Evolutionary conservation across 2,888 invertebrate species (phyloP).

Genomic region (Tribolium freemani): DNA sequence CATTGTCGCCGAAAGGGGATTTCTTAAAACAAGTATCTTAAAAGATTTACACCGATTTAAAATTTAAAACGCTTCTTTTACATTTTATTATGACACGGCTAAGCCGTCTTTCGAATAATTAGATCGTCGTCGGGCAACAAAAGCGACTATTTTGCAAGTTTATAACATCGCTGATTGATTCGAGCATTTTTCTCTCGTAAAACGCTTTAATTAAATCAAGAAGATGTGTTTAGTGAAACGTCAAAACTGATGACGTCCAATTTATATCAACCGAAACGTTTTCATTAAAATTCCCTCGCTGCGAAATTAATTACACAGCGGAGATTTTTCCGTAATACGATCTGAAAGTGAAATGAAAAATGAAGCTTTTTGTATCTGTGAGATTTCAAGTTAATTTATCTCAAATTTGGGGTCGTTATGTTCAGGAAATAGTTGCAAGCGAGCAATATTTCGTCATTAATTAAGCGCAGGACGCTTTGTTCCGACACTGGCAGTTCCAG

Average conservation of each 20-base stretch:
- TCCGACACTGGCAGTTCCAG: constrained; percentile 8
- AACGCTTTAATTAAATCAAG: not conserved
- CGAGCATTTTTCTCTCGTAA: not conserved
- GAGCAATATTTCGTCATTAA: constrained; percentile 26
- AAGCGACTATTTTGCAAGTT: not conserved
- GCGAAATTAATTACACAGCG: constrained; percentile 13
- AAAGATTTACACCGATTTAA: constrained; percentile 34
- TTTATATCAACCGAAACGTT: constrained; percentile 28
- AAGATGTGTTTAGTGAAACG: not conserved
- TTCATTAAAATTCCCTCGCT: constrained; percentile 26
- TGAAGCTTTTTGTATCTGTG: not conserved
- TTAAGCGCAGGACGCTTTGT: constrained; percentile 12
- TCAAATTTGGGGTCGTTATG: too few relatives aligned
- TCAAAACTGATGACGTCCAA: constrained; percentile 22
- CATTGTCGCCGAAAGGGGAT: constrained; percentile 14
- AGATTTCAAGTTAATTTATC: too few relatives aligned
- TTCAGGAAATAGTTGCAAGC: constrained; percentile 2
- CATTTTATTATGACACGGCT: constrained; percentile 6
- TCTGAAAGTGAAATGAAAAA: not conserved
- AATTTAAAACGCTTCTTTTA: constrained; percentile 14
- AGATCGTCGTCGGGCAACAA: not conserved
- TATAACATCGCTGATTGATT: not conserved
- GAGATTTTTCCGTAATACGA: not conserved
- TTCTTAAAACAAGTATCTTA: constrained; percentile 28
- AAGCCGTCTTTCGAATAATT: not conserved